A percentile compares a stretch with the other conserved stretches of the same genome.
These are phyloP conservation scores for Aethina tumida DNA, from an alignment of 1,140 invertebrate species.

Conservation along the genomic window DNA sequence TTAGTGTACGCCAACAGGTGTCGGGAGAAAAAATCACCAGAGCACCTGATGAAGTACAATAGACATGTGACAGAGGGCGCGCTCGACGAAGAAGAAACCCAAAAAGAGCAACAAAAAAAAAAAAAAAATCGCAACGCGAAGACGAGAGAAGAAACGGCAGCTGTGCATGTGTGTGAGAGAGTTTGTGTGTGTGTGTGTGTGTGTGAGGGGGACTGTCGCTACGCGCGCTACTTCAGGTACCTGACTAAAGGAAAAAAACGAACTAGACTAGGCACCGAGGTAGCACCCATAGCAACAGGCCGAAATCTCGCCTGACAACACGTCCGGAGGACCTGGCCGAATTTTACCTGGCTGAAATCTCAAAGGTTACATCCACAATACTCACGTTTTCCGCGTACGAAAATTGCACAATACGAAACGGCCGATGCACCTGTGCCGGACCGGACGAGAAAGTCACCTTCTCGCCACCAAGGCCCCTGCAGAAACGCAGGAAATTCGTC, in stretches of 20 bases:
- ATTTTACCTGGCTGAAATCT: no score
- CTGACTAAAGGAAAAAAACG: constrained; percentile 68
- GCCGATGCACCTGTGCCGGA: no score
- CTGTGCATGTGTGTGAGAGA: not conserved
- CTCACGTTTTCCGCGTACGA: no score
- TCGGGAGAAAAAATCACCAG: constrained; percentile 80
- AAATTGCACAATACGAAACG: no score
- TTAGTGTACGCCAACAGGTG: constrained; percentile 93
- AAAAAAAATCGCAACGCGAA: not conserved
- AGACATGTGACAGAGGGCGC: constrained; percentile 63
- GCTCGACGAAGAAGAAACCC: no score
- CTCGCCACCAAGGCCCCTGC: not conserved
- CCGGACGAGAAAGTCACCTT: constrained; percentile 6
- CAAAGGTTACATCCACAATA: no score
- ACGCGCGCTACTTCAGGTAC: constrained; percentile 97
- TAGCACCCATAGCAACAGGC: constrained; percentile 53
- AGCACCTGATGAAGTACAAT: constrained; percentile 99
- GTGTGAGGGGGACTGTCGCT: constrained; percentile 37
- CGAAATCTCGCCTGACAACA: constrained; percentile 1
- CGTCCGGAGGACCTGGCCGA: no score
- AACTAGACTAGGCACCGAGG: constrained; percentile 64
- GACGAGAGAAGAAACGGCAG: not conserved
- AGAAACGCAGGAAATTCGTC: constrained; percentile 3
- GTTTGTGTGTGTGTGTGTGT: not conserved
- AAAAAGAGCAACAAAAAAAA: not conserved